phyloP scores from a whole-genome alignment of 1,140 invertebrate genomes.

The Agrypnia vestita region DNA sequence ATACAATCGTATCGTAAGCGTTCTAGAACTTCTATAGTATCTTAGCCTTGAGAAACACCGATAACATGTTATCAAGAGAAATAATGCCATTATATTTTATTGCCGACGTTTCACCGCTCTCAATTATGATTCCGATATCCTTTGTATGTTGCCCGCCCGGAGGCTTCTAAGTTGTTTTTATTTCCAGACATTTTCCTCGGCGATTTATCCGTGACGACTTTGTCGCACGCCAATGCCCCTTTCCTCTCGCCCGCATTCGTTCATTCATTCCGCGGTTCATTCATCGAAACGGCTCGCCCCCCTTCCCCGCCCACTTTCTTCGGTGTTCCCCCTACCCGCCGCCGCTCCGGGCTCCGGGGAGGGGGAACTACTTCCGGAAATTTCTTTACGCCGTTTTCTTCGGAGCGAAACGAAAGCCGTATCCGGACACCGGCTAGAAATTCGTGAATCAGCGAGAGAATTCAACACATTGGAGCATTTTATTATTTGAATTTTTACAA shows the following conservation, averaged over 20 bases:
- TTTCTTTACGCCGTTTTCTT: slow-evolving; percentile 36
- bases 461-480: not conserved
- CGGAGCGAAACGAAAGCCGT: slow-evolving; percentile 30
- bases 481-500: not conserved
- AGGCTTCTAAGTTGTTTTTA: not conserved
- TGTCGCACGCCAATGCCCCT: slow-evolving; percentile 35
- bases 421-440: not conserved
- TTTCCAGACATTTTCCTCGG: slow-evolving; percentile 2
- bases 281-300: slow-evolving; percentile 49
- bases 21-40: too few relatives aligned
- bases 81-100: too few relatives aligned
- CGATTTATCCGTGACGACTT: not conserved
- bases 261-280: slow-evolving; percentile 56
- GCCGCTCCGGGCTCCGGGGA: not conserved
- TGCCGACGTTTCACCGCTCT: too few relatives aligned
- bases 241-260: slow-evolving; percentile 27
- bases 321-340: not conserved
- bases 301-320: slow-evolving; percentile 26
- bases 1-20: too few relatives aligned
- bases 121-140: too few relatives aligned
- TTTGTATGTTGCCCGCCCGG: too few relatives aligned
- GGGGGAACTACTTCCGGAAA: slow-evolving; percentile 37
- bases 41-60: too few relatives aligned
- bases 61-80: too few relatives aligned
- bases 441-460: not conserved